Base-by-base conservation (phyloP, 2,113 vertebrate species). In the Myotis lucifugus region DNA sequence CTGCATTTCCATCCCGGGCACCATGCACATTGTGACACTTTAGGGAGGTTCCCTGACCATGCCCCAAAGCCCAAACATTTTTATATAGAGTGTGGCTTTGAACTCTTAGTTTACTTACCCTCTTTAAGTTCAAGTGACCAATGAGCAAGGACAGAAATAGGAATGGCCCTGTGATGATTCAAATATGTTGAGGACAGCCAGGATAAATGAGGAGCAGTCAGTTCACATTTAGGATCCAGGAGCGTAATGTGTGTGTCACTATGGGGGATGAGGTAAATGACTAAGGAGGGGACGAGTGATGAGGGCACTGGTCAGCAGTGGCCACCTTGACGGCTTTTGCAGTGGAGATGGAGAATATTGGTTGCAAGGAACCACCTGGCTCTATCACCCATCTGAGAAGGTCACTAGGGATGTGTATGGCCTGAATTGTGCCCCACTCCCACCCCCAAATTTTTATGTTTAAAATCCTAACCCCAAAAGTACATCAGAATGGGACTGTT, bases 121-220 rank as follows among this genome's bases (percentile, higher is more conserved):
- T 84, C 88, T 88, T 69, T 54, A 86, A 78, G 42, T 91, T 90
- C 88, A 90, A 95, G 88, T 2, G 66, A 21, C 27, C 19, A 25
- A 4, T 11, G 52, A 92, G 48, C 6, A 46, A 84, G 64, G 70
- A 8, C 61, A 89, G 88, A 61, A 90, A 83, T 12, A 87, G 93
- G 85, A 86, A 82, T 34, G 61, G 77, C n/a, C 64, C 87, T 52
- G 50, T 89, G 89, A 83, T 86, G 95, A 95, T 83, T 91, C 92
- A 82, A 46, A 61, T 42, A 54, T 13, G 79, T 25, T 3, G 40
- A 90, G 46, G 52, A 37, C 50, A 72, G 86, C 91, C 93, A 83
- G 86, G 69, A 74, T 52, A 64, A 86, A 77, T n/a, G 81, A 61
- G 76, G 67, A 79, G 48, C 37, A 46, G 52, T 18, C 50, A 4